phyloP scores from a whole-genome alignment of 2,797 vertebrate genomes.

The Enteromius afrohamiltoni region DNA sequence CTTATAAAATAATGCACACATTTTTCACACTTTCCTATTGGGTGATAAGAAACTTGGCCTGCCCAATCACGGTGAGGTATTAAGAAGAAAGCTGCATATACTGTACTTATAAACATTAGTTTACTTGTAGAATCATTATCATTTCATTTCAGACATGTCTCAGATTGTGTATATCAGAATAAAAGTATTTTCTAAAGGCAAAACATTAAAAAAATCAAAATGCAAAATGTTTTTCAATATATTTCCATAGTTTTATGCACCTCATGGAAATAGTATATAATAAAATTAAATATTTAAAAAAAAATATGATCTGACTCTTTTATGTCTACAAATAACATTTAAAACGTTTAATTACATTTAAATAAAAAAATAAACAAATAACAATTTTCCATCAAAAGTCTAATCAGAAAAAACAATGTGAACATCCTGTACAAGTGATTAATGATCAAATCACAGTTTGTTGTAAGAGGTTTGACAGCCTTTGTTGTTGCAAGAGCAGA shows the following conservation, averaged over 20 bases:
- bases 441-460: constrained; percentile 44
- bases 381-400: not conserved
- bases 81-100: not conserved
- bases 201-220: not conserved
- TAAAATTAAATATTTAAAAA: not conserved
- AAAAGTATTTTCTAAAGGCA: not conserved
- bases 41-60: not conserved
- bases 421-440: constrained; percentile 41
- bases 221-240: not conserved
- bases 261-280: not conserved
- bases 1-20: not conserved
- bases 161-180: not conserved
- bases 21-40: not conserved
- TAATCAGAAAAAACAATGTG: constrained; percentile 11
- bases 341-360: not conserved
- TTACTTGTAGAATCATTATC: not conserved
- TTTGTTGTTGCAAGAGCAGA: constrained; percentile 50
- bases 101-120: not conserved
- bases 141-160: not conserved
- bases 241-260: not conserved
- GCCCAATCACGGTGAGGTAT: not conserved
- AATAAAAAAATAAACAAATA: not conserved
- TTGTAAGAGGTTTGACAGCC: constrained; percentile 41
- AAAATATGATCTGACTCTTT: not conserved
- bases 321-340: not conserved